Evolutionary conservation across 2,888 invertebrate species (phyloP), one percentile per base, ranked within the genome.

Genomic region (Eupsilia transversa): DNA sequence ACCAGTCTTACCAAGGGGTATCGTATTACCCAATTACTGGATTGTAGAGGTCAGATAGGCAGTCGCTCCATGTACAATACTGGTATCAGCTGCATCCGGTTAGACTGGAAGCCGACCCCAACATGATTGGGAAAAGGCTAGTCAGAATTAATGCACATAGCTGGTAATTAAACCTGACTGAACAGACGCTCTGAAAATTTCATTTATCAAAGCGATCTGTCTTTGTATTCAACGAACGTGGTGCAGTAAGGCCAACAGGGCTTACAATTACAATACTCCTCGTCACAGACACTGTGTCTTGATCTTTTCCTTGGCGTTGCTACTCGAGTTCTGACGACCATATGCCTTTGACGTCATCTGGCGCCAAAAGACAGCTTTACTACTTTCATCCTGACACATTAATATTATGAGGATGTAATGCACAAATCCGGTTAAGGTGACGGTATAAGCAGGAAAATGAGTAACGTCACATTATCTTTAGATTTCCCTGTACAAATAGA

Each of bases 401-500:
- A 27, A 49, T 35, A 27, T 20, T 6, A 33, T 65, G 35, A 49
- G 56, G 30, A 52, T 33, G 6, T 57, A 12, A 61, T 30, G 33
- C 54, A 38, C 43, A 30, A 14, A 54, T 67, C 38, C 67, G 52
- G 27, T 33, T 74, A n/a, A 56, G 7, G 23, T 67, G 49, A 64
- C 63, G 33, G 1, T 23, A 27, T 4, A 17, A 59, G 7, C 52
- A 35, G 65, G 66, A 67, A 81, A 75, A 78, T 75, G n/a, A 57
- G 20, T 57, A 57, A 23, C 52, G 6, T 17, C 41, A 38, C 35
- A 63, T 35, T 80, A 61, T 78, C 61, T 43, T 81, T 14, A 64
- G 52, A 73, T 65, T 79, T 81, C 14, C 57, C 66, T 49, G 20
- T 46, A 61, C 66, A 35, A 56, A 56, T 63, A 61, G 20, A 54